Conservation (phyloP, 2,113 vertebrate species). For the Oncorhynchus clarkii region DNA sequence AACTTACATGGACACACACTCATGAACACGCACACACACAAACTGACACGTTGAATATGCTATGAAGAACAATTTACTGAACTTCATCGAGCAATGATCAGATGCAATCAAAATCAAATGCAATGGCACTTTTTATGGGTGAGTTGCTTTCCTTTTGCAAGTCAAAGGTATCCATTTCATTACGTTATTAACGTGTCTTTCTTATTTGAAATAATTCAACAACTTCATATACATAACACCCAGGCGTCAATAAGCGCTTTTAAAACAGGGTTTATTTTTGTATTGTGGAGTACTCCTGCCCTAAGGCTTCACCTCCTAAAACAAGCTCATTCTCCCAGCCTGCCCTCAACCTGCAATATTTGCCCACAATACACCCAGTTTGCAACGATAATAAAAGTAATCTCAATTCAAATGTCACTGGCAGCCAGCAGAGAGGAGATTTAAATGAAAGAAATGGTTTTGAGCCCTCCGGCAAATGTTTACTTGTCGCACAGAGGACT, state of each 20-base stretch:
- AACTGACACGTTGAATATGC: too few relatives aligned
- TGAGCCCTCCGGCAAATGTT: slow-evolving; percentile 32
- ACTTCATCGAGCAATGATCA: too few relatives aligned
- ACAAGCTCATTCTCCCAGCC: slow-evolving; percentile 32
- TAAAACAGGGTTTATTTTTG: too few relatives aligned
- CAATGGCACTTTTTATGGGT: too few relatives aligned
- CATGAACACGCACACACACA: neutral
- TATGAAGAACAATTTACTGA: too few relatives aligned
- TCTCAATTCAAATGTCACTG: slow-evolving; percentile 62
- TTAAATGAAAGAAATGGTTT: slow-evolving; percentile 26
- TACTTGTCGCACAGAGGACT: slow-evolving; percentile 9
- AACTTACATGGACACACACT: neutral
- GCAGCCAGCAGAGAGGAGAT: slow-evolving; percentile 14
- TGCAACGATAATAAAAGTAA: slow-evolving; percentile 55
- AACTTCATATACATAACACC: too few relatives aligned
- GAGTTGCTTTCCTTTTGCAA: too few relatives aligned
- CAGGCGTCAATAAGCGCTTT: too few relatives aligned
- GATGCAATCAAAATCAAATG: too few relatives aligned
- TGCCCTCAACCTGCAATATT: slow-evolving; percentile 46
- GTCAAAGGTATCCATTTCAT: too few relatives aligned
- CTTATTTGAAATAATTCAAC: too few relatives aligned
- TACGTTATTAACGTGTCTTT: too few relatives aligned
- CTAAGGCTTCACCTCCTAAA: slow-evolving; percentile 47
- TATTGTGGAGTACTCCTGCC: slow-evolving; percentile 14
- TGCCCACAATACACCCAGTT: slow-evolving; percentile 56